Evolutionary conservation across 2,888 invertebrate genomes (phyloP), one percentile per base, ranked within the genome.

Genomic region (Himalopsyche japonica): DNA sequence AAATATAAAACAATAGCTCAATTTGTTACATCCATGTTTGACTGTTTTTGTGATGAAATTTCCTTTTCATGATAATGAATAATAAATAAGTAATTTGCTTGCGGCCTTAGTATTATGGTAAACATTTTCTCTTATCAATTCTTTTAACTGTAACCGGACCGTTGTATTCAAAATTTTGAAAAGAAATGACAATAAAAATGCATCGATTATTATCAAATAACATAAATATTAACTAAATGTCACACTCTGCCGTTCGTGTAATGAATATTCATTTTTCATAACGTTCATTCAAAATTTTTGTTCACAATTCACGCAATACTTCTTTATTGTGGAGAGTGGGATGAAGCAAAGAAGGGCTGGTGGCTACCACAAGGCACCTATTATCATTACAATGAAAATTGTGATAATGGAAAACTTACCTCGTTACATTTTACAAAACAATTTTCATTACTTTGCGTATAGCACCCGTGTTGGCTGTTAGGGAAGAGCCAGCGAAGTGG

Each of bases 381-480:
- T 82, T 79, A 82, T 78, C 78, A 82, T 78, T 57, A 82, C 82
- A 82, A 82, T 82, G 82, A 64, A 82, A 79, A 79, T 79, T 57
- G 82, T 77, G 82, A 82, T 82, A 82, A 82, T 84, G 84, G 78
- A 78, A 84, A 84, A 84, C 82, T 84, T 84, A 79, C 64, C 82
- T 82, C 81, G 81, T 84, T 84, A 84, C 81, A 81, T 84, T 82
- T 81, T 79, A 57, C 81, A 70, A 84, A 84, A 84, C 84, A 84
- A 84, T 82, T 84, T 84, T 78, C 84, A 84, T 84, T 84, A 81
- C 81, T 81, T 81, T 82, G 57, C 79, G 78, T 80, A 84, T 78
- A 76, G 79, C 76, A 57, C 84, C 77, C 81, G 32, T 43, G 84
- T 76, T 70, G 81, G 76, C 77, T 81, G 76, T 84, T 81, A 81